Evolutionary conservation across 1,140 invertebrate species (phyloP), one percentile per base, ranked within the genome.

Genomic region (Brevipalpus yothersi): DNA sequence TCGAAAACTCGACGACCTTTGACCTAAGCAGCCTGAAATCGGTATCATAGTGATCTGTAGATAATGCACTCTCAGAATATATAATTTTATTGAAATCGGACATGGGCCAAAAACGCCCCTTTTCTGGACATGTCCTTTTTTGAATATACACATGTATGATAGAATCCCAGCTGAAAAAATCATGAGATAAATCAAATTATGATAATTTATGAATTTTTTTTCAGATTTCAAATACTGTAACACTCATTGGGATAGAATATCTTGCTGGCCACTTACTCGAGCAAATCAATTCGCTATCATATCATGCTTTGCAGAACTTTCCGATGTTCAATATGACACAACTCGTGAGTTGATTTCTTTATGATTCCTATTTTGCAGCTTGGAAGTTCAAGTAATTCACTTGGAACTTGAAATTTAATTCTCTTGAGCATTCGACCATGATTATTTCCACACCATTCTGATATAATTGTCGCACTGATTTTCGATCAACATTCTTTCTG

Each of bases 261-360:
- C 83, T 0, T 88, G 85, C 67, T 89, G 85, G 85, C 82, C 81
- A 1, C 72, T 76, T 0, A 83, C 83, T 2, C 73, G 72, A 0
- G 75, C 77, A 45, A 78, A 78, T 17, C 75, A 73, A 0, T 63
- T 77, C 21, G 80, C 79, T 1, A 66, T 76, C 0, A 72, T 84
- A 58, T 76, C 79, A 4, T 89, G 85, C 65, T 81, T 87, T 60
- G 75, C 77, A 13, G 78, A 82, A 64, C 76, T 88, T 58, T 79
- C 82, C 61, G 81, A 81, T 53, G 78, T 87, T 31, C 75, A 75
- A 54, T 86, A 86, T 64, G 82, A 85, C 67, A 76, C 76, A 2
- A 65, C 68, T 61, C 64, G 72, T 73, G 70, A 73, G 71, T 68
- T 7, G 13, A 21, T 3, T 19, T n/a, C 2, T 9, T 4, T 17